phyloP scores from a whole-genome alignment of 2,888 invertebrate genomes.

The Agriotes lineatus region DNA sequence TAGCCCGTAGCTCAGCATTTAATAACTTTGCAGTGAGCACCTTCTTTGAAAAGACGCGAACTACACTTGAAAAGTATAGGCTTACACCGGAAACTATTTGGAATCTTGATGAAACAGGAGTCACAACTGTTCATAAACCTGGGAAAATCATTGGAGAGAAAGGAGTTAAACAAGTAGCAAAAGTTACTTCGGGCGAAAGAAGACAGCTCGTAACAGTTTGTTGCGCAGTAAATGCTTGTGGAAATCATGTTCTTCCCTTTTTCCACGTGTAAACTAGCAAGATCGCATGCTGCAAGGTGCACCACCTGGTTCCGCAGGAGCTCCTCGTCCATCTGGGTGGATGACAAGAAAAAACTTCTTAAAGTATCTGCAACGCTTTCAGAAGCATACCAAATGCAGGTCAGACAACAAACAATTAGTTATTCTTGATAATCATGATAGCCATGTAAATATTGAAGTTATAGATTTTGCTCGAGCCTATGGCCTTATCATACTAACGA shows the following conservation, averaged over 20 bases:
- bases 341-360: not conserved
- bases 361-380: not conserved
- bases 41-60: not conserved
- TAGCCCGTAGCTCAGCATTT: conserved; percentile 5
- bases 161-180: too few species aligned
- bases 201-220: conserved; percentile 25
- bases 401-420: not conserved
- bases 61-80: too few species aligned
- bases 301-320: not conserved
- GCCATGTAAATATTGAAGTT: too few species aligned
- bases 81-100: too few species aligned
- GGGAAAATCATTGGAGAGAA: not conserved
- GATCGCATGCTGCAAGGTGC: too few species aligned
- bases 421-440: too few species aligned
- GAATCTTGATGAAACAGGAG: too few species aligned
- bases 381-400: not conserved
- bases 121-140: conserved; percentile 9
- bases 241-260: not conserved
- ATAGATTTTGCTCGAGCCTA: too few species aligned
- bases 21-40: not conserved
- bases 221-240: conserved; percentile 17
- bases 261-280: too few species aligned
- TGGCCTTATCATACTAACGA: too few species aligned
- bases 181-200: conserved; percentile 26
- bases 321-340: not conserved